A percentile compares a stretch with the other conserved stretches of the same genome.
Conservation (phyloP, 2,113 vertebrate genomes). For the Steatornis caripensis region DNA sequence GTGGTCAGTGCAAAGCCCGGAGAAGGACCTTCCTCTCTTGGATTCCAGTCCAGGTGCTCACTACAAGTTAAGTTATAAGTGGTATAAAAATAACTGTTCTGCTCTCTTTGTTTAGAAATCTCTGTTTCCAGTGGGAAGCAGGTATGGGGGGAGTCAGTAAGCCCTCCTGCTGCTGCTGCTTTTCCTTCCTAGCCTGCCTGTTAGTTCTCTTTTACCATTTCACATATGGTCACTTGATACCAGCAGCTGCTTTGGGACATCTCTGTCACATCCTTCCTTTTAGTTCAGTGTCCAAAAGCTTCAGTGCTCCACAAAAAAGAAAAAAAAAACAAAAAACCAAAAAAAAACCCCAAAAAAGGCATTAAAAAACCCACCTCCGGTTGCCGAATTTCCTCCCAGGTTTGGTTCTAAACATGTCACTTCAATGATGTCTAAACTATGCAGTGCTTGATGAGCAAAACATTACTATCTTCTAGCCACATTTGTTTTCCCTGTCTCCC, state of each 20-base stretch:
- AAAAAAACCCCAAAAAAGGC: neutral
- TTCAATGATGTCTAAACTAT: constrained; percentile 14
- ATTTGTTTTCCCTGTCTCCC: constrained; percentile 4
- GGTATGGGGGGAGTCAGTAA: neutral
- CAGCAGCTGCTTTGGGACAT: constrained; percentile 60
- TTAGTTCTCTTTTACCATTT: neutral
- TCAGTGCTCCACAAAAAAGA: neutral
- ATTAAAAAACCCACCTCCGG: neutral
- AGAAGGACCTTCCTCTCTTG: neutral
- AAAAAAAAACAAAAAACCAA: neutral
- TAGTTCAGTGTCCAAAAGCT: constrained; percentile 29
- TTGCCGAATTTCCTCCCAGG: neutral
- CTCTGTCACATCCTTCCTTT: constrained; percentile 57
- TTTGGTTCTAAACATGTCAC: neutral
- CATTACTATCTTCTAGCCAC: constrained; percentile 3
- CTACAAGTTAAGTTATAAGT: neutral
- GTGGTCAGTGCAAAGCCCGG: neutral
- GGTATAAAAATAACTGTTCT: neutral
- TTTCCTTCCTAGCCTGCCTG: neutral
- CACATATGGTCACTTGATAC: constrained; percentile 12
- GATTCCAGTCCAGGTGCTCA: neutral
- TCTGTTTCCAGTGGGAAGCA: neutral
- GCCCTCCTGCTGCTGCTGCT: neutral
- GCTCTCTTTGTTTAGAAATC: neutral
- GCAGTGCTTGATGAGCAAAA: neutral